These are phyloP conservation scores for Dolomedes plantarius DNA, from an alignment of 2,888 invertebrate genomes.

Conservation along the genomic window DNA sequence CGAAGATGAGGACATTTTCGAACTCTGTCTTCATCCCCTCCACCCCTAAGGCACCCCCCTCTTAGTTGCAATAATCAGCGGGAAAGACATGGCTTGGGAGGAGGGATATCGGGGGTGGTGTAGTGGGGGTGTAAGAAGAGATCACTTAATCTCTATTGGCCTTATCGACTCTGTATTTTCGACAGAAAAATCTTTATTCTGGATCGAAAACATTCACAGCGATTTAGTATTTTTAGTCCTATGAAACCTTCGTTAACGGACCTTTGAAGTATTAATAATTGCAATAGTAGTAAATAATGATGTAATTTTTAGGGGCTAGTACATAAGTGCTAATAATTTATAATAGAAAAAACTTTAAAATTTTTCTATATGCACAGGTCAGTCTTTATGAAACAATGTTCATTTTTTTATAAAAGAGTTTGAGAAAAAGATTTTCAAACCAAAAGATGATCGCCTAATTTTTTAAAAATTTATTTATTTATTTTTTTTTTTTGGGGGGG, in stretches of 20 bases:
- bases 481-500: too few relatives aligned
- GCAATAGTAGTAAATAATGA: too few relatives aligned
- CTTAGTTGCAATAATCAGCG: slow-evolving; percentile 33
- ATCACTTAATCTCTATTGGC: slow-evolving; percentile 54
- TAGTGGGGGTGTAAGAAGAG: background rate
- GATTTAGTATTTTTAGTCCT: background rate
- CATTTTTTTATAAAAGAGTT: too few relatives aligned
- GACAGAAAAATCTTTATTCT: slow-evolving; percentile 23
- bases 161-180: slow-evolving; percentile 28
- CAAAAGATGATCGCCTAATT: too few relatives aligned
- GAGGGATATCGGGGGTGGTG: slow-evolving; percentile 3
- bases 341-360: too few relatives aligned
- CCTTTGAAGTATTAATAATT: background rate
- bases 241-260: background rate
- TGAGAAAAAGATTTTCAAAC: too few relatives aligned
- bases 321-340: too few relatives aligned
- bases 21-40: slow-evolving; percentile 39
- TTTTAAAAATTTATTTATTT: too few relatives aligned
- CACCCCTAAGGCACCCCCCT: slow-evolving; percentile 1
- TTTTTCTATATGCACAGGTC: too few relatives aligned
- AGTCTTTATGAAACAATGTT: too few relatives aligned
- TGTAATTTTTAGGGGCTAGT: too few relatives aligned
- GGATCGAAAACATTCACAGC: slow-evolving; percentile 11
- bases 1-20: slow-evolving; percentile 53
- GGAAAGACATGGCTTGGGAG: slow-evolving; percentile 27